These are phyloP conservation scores for Mus spicilegus DNA, from an alignment of 2,113 vertebrate species.

Conservation along the genomic window DNA sequence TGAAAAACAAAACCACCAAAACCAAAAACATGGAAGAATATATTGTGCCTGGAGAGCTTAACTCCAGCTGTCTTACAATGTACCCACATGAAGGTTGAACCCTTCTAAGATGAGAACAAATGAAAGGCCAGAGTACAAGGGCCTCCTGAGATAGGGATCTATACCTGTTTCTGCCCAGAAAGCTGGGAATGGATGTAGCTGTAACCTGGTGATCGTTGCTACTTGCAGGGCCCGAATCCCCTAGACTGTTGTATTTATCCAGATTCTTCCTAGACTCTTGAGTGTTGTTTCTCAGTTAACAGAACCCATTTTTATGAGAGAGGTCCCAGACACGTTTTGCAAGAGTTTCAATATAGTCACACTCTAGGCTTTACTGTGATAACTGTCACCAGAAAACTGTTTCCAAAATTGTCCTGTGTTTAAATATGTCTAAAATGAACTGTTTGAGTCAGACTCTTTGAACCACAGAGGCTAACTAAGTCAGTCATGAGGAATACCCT, in stretches of 20 bases:
- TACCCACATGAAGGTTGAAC: too few species aligned
- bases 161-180: not conserved
- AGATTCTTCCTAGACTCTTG: not conserved
- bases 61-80: not conserved
- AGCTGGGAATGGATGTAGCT: not conserved
- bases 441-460: not conserved
- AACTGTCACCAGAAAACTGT: not conserved
- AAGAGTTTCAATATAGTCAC: not conserved
- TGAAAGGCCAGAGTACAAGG: not conserved
- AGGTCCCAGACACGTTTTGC: not conserved
- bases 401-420: not conserved
- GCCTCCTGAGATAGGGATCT: not conserved
- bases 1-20: not conserved
- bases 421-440: not conserved
- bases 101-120: not conserved
- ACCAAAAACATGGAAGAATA: too few species aligned
- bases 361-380: not conserved
- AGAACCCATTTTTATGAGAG: not conserved
- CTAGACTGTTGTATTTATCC: not conserved
- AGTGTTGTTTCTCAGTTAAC: not conserved
- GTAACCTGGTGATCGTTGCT: not conserved
- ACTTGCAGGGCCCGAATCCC: not conserved
- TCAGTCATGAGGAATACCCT: not conserved
- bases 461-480: not conserved
- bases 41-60: not conserved